Conservation (phyloP, 2,797 vertebrate species). For the Epinephelus malabaricus region DNA sequence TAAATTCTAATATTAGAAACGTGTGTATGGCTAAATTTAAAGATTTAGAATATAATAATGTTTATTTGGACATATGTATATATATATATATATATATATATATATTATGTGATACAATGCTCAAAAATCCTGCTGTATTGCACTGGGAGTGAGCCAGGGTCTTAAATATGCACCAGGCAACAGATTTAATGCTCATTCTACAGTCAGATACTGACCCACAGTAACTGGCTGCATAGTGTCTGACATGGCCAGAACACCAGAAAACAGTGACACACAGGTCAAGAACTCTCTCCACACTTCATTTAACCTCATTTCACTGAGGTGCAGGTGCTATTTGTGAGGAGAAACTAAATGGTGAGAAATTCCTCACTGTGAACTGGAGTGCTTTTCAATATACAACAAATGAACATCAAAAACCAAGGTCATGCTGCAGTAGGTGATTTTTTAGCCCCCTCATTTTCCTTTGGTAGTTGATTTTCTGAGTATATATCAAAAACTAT, state of each 20-base stretch:
- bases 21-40: neutral
- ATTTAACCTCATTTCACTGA: slow-evolving; percentile 65
- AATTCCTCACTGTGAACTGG: slow-evolving; percentile 47
- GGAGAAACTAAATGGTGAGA: slow-evolving; percentile 50
- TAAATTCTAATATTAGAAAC: neutral
- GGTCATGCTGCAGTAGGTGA: neutral
- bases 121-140: neutral
- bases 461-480: slow-evolving; percentile 11
- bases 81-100: no score
- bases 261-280: slow-evolving; percentile 48
- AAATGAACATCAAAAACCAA: slow-evolving; percentile 46
- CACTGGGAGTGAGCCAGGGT: neutral
- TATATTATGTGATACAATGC: neutral
- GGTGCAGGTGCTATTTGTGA: slow-evolving; percentile 57
- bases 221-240: slow-evolving; percentile 11
- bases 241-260: slow-evolving; percentile 36
- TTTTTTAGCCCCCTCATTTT: slow-evolving; percentile 18
- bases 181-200: slow-evolving; percentile 10
- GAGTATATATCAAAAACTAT: slow-evolving; percentile 18
- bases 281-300: slow-evolving; percentile 53
- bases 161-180: slow-evolving; percentile 1
- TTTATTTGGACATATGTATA: no score
- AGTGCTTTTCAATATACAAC: slow-evolving; percentile 34
- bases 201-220: slow-evolving; percentile 6
- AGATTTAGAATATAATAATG: neutral